Base-by-base conservation (phyloP, 2,888 invertebrate species). In the Petrophora chlorosata region DNA sequence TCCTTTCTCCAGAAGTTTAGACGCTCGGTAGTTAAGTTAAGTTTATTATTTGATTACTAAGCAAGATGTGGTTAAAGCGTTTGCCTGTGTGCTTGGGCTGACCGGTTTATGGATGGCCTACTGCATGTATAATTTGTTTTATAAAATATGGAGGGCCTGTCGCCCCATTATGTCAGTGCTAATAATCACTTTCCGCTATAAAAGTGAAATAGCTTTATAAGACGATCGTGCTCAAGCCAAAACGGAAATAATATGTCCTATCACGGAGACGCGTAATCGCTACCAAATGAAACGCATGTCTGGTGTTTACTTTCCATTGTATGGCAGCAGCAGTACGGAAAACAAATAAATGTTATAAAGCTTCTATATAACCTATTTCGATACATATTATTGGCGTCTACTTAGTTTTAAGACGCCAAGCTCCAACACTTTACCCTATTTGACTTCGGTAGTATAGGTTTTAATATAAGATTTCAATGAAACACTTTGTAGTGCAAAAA, bases 161-260 rank as follows among this genome's bases (percentile, higher is more conserved):
- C 41, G 46, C 52, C 49, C 47, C 49, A 35, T 30, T 43, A 23
- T 49, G 61, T 56, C 54, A 50, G 50, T 53, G 38, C 35, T 54
- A 58, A 58, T 61, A 61, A 56, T 53, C 43, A 50, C 43, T 54
- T 48, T 48, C 54, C 50, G 52, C 46, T 32, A 49, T 58, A 53
- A 58, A 56, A 54, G 39, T 48, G 40, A 50, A 39, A 48, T 52
- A 43, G 32, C 42, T 36, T 13, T 23, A 13, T 13, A 50, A 49
- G 42, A 42, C 40, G 48, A 25, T 29, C 13, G 29, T 30, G 38
- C 34, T 17, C 29, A 29, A 48, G 45, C 42, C 41, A 44, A 46
- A 43, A 35, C 8, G 15, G 35, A 35, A 46, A 46, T 38, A 19
- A 23, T 28, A 19, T 16, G 10, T 35, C n/a, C 22, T 17, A 30